These are phyloP conservation scores for Brachionichthys hirsutus DNA, from an alignment of 2,113 vertebrate species.

Conservation along the genomic window DNA sequence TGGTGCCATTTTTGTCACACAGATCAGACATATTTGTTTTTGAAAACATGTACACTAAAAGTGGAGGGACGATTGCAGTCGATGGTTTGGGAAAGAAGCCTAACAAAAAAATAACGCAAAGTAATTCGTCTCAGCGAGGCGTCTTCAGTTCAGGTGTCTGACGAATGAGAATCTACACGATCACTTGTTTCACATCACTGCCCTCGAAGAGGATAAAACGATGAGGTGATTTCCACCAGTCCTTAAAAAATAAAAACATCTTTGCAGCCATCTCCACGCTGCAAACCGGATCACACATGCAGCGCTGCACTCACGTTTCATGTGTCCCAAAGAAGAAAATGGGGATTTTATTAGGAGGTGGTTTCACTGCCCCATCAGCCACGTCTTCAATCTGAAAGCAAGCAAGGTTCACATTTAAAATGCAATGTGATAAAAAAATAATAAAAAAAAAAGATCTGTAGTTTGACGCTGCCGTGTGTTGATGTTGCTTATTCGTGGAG, in stretches of 20 bases:
- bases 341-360: conserved; percentile 95
- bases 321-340: conserved; percentile 99
- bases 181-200: neutral
- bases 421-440: too few species aligned
- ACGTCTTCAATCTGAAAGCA: conserved; percentile 93
- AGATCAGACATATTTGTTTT: conserved; percentile 24
- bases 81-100: too few species aligned
- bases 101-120: too few species aligned
- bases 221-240: neutral
- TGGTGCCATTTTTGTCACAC: conserved; percentile 40
- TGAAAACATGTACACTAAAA: conserved; percentile 8
- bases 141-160: too few species aligned
- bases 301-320: conserved; percentile 87
- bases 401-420: neutral
- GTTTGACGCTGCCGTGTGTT: neutral
- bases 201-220: neutral
- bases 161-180: too few species aligned
- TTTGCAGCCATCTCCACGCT: neutral
- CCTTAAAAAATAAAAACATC: neutral
- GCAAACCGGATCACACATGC: too few species aligned
- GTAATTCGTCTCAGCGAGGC: too few species aligned
- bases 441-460: too few species aligned
- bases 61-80: too few species aligned
- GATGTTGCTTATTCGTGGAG: neutral
- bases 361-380: conserved; percentile 95